Conservation (phyloP, 2,888 invertebrate genomes). For the Mythimna vitellina region DNA sequence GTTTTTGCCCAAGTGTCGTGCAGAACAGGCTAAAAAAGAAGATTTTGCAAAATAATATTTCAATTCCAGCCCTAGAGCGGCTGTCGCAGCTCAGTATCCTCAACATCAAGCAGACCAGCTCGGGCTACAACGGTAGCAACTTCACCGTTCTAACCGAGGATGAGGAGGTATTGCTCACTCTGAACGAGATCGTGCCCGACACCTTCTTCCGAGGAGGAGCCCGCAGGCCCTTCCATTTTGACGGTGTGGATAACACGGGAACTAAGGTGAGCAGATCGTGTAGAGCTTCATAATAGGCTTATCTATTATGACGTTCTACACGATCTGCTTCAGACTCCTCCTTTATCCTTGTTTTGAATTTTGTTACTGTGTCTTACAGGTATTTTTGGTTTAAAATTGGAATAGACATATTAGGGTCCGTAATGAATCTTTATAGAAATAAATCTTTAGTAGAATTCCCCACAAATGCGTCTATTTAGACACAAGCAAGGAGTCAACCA, state of each 20-base stretch:
- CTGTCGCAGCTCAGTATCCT: conserved; percentile 6
- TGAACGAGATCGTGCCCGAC: conserved; percentile 28
- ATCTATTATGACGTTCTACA: no score
- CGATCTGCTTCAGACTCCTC: no score
- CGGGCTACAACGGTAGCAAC: conserved; percentile 31
- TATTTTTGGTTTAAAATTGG: no score
- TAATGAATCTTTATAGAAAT: no score
- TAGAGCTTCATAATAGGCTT: no score
- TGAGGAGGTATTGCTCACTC: conserved; percentile 14
- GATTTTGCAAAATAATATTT: not conserved
- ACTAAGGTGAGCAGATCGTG: not conserved
- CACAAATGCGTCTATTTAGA: no score
- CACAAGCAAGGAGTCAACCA: no score
- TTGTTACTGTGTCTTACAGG: no score
- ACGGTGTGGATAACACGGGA: conserved; percentile 30
- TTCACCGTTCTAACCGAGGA: conserved; percentile 13
- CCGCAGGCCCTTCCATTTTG: conserved; percentile 17
- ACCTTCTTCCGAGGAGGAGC: conserved; percentile 3
- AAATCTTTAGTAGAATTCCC: no score
- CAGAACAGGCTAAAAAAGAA: not conserved
- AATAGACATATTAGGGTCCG: no score
- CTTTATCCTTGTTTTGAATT: no score
- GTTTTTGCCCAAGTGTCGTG: not conserved
- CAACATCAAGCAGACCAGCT: conserved; percentile 19
- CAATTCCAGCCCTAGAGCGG: conserved; percentile 28